These are phyloP conservation scores for Lucifuga dentata DNA, from an alignment of 2,113 vertebrate genomes.

Conservation along the genomic window DNA sequence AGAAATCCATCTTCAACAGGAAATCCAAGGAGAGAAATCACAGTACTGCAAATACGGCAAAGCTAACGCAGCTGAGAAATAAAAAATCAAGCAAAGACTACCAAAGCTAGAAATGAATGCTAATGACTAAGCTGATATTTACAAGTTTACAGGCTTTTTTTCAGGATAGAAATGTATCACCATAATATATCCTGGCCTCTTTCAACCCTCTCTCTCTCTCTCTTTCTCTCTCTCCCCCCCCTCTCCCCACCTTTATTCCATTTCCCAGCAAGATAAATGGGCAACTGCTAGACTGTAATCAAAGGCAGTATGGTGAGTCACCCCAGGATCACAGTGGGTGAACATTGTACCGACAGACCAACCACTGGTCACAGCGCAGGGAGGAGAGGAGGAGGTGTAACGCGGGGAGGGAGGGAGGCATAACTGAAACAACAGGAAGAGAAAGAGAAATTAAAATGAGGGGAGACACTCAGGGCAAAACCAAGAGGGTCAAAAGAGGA, in stretches of 20 bases:
- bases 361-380: conserved; percentile 40
- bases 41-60: no score
- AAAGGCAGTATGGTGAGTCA: conserved; percentile 59
- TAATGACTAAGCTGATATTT: conserved; percentile 28
- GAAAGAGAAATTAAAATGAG: background rate
- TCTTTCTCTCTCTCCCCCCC: background rate
- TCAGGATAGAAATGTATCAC: conserved; percentile 40
- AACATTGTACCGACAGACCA: conserved; percentile 50
- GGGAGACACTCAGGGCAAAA: background rate
- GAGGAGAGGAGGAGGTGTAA: background rate
- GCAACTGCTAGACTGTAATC: conserved; percentile 65
- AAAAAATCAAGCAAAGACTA: background rate
- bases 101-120: conserved; percentile 17
- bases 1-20: no score
- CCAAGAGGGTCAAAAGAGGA: no score
- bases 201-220: background rate
- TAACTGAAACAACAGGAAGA: conserved; percentile 12
- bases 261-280: conserved; percentile 60
- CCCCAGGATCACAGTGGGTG: conserved; percentile 54
- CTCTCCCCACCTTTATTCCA: conserved; percentile 13
- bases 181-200: conserved; percentile 46
- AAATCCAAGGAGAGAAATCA: no score
- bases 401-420: background rate
- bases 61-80: background rate
- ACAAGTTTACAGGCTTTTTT: conserved; percentile 32